Evolutionary conservation across 2,888 invertebrate genomes (phyloP), one percentile per base, ranked within the genome.

Genomic region (Lepidochrysops patricia): DNA sequence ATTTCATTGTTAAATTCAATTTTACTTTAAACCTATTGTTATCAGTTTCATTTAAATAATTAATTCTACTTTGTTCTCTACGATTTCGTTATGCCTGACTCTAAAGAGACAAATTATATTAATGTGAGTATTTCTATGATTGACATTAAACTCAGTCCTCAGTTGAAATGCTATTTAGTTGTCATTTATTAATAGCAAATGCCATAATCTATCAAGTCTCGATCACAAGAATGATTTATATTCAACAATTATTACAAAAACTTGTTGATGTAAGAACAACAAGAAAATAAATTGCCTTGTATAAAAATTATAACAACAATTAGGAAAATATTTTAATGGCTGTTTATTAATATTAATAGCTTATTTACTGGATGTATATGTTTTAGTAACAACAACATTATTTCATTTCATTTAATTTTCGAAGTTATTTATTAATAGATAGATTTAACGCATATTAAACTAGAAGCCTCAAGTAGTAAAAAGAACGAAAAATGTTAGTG

Each of bases 31-130:
- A 2, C 1, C 7, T 29, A 29, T 29, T 29, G 29, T 29, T 29
- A 6, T 1, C 9, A 29, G 1, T 9, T 29, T 9, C 1, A 29
- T 1, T 29, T 61, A 60, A 61, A 59, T 29, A 57, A 62, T 43
- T 61, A 60, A 63, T 60, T 63, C 62, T 64, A 63, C 60, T 43
- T 27, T 57, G 62, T 62, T 60, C 61, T 56, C 58, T 54, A 61
- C 63, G 19, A 23, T 50, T 65, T 54, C 26, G 15, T 15, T 19
- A 54, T 54, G 19, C 12, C 29, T 54, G 32, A 29, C 54, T 29
- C 15, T 43, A 43, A 43, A 23, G 43, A 43, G 43, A 43, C 43
- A 43, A 43, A 43, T 43, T 23, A 43, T 43, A 43, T 43, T 43
- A 43, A 43, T 43, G 43, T 43, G 19, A 43, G 12, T 23, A 43